Percentiles rank a stretch among this genome's conserved stretches.
These are phyloP conservation scores for Amia ocellicauda DNA, from an alignment of 2,113 vertebrate genomes.

Conservation along the genomic window DNA sequence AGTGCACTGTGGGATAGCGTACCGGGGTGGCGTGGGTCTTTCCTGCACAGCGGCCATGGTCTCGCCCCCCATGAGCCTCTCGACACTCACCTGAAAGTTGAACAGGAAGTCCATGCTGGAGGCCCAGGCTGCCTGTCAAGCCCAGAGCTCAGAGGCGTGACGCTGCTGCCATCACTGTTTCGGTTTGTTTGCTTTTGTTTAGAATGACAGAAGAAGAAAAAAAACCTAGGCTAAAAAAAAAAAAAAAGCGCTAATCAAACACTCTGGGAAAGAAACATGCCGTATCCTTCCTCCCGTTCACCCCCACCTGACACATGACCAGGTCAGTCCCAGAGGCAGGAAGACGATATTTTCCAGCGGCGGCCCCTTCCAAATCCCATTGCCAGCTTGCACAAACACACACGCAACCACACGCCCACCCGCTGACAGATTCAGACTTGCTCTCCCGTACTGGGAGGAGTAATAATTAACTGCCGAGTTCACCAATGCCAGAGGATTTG, in stretches of 20 bases:
- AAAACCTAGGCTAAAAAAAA: too few relatives aligned
- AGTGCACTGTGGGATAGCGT: too few relatives aligned
- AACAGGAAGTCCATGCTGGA: conserved; percentile 12
- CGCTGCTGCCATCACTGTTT: too few relatives aligned
- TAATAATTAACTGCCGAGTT: conserved; percentile 61
- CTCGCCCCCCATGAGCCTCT: too few relatives aligned
- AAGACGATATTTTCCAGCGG: conserved; percentile 35
- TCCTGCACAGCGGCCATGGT: too few relatives aligned
- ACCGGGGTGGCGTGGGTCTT: too few relatives aligned
- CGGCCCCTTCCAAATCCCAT: conserved; percentile 31
- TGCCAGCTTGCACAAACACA: conserved; percentile 15
- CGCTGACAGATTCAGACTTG: background rate
- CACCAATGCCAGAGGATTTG: conserved; percentile 11
- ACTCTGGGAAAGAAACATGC: background rate
- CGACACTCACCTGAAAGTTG: background rate
- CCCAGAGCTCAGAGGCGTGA: background rate
- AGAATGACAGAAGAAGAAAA: too few relatives aligned
- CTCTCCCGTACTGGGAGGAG: too few relatives aligned
- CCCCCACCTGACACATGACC: conserved; percentile 50
- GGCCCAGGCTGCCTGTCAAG: background rate
- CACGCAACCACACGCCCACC: conserved; percentile 18
- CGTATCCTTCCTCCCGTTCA: background rate
- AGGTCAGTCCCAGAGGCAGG: conserved; percentile 24
- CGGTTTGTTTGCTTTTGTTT: too few relatives aligned
- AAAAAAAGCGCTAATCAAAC: background rate